Evolutionary conservation across 2,888 invertebrate genomes (phyloP).

Genomic region (Dorcus hopei): DNA sequence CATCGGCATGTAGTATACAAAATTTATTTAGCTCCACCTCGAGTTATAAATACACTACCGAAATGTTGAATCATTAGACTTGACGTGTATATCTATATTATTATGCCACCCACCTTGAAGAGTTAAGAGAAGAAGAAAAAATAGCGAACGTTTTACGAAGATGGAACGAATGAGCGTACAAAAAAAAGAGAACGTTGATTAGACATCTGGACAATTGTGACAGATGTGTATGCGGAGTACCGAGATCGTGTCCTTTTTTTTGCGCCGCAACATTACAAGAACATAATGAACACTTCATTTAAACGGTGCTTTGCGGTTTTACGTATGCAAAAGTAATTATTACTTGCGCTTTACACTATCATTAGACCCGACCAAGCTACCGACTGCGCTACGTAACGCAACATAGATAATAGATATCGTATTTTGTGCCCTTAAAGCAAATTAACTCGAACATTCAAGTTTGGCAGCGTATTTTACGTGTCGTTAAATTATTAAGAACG

Average conservation of each 20-base stretch:
- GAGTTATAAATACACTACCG: slow-evolving; percentile 23
- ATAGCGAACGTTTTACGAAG: slow-evolving; percentile 13
- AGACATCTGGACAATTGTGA: slow-evolving; percentile 29
- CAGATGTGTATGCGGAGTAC: slow-evolving; percentile 20
- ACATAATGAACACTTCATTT: not conserved
- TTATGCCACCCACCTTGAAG: slow-evolving; percentile 36
- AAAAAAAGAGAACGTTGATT: slow-evolving; percentile 19
- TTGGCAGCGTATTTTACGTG: too few relatives aligned
- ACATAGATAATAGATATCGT: too few relatives aligned
- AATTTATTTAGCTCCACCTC: slow-evolving; percentile 21
- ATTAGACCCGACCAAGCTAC: too few relatives aligned
- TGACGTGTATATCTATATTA: slow-evolving; percentile 38
- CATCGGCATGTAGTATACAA: slow-evolving; percentile 3
- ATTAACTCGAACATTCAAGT: too few relatives aligned
- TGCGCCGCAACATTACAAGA: slow-evolving; percentile 1
- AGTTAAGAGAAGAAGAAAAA: slow-evolving; percentile 15
- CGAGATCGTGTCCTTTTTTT: slow-evolving; percentile 20
- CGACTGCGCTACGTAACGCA: too few relatives aligned
- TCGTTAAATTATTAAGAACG: too few relatives aligned
- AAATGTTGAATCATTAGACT: slow-evolving; percentile 33
- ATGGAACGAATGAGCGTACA: slow-evolving; percentile 26
- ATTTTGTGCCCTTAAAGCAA: too few relatives aligned
- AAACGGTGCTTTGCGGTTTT: not conserved
- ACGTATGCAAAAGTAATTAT: too few relatives aligned
- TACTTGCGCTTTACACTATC: too few relatives aligned